Base-by-base conservation (phyloP, 92 coral and sea anemone genomes). In the Meandrina meandrites region DNA sequence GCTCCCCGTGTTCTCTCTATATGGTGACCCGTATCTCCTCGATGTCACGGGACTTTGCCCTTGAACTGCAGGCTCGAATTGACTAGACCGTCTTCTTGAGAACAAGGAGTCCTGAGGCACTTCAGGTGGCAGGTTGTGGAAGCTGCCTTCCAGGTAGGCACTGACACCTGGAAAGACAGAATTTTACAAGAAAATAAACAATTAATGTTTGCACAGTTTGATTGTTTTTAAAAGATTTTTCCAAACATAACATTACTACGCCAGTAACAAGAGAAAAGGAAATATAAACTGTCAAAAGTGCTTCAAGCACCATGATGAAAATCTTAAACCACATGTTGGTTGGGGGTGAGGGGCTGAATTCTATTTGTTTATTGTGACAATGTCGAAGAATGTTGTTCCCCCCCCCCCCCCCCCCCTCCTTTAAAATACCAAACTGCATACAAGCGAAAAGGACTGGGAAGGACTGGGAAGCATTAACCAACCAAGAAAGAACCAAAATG, bases 61-160 rank as follows among this genome's bases (percentile, higher is more conserved):
- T 21, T 62, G 82, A 40, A 30, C 45, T 22, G 1, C 50, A 40
- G 76, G 36, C 19, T 74, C 77, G 24, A 28, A 75, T 9, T 64
- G 81, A 42, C 81, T 48, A 0, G 80, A 81, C 57, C 91, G 84
- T 78, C 89, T 87, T 30, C 95, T 85, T 47, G 87, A 85, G 75
- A 92, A 92, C 73, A 92, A 51, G 1, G 95, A 92, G 78, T 92
- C 91, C 40, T 86, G 82, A 35, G 87, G 81, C 37, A 67, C 78
- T 15, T 92, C 94, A 19, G 79, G 80, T 37, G 69, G 84, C 2
- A 56, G 30, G 54, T 47, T 88, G 80, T 72, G 76, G 74, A 79
- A 51, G 40, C 32, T 73, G 40, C 87, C 80, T 11, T 73, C 87
- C 57, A 84, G 54, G 19, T 84, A 84, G 14, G 87, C 80, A 18